Evolutionary conservation across 1,140 invertebrate species (phyloP).

Genomic region (Pissodes strobi): DNA sequence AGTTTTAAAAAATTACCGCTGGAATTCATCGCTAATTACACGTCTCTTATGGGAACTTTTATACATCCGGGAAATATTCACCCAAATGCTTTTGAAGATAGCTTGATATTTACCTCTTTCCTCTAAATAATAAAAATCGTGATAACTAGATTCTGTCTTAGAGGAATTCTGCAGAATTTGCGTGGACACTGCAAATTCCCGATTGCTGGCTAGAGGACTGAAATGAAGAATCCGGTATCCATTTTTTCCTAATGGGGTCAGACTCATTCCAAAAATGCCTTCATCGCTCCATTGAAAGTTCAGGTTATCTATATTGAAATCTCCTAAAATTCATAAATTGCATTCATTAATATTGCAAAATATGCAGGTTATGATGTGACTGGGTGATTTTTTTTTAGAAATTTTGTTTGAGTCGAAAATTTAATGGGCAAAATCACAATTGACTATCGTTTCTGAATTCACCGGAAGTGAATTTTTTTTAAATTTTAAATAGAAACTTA

Average conservation of each 20-base stretch:
- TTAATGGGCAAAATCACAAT: no score
- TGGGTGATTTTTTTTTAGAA: neutral
- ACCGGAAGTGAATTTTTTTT: no score
- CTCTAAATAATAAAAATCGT: slow-evolving; percentile 71
- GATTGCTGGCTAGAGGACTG: slow-evolving; percentile 74
- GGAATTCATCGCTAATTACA: no score
- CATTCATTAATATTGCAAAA: neutral
- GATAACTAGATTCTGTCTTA: slow-evolving; percentile 69
- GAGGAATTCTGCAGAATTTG: slow-evolving; percentile 69
- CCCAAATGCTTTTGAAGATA: no score
- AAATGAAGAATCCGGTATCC: slow-evolving; percentile 75
- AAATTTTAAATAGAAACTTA: no score
- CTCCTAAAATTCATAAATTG: slow-evolving; percentile 45
- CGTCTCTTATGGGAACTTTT: no score
- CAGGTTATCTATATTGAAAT: slow-evolving; percentile 76
- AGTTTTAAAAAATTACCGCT: no score
- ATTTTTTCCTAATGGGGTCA: slow-evolving; percentile 66
- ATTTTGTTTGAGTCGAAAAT: no score
- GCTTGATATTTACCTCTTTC: slow-evolving; percentile 57
- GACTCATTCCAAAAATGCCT: slow-evolving; percentile 78
- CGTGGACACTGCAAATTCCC: slow-evolving; percentile 78
- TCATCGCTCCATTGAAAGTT: slow-evolving; percentile 82
- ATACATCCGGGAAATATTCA: no score
- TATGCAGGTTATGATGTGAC: neutral
- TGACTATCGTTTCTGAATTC: no score